Evolutionary conservation across 2,888 invertebrate genomes (phyloP).

Genomic region (Eupithecia exiguata): DNA sequence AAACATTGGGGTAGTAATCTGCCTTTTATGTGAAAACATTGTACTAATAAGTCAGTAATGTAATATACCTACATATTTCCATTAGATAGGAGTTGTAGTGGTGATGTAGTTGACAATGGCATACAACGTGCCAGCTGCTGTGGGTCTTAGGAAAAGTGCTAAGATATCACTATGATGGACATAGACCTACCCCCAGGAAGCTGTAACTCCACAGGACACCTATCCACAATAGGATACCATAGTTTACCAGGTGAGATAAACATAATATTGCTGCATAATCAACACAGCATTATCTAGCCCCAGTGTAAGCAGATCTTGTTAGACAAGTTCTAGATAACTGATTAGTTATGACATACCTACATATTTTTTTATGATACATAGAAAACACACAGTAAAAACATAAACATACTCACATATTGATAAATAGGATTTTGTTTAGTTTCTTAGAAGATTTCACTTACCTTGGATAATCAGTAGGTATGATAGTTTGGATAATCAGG

Average conservation of each 20-base stretch:
- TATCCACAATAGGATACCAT: conserved; percentile 81
- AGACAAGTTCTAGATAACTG: not conserved
- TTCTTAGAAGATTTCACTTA: not conserved
- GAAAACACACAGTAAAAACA: not conserved
- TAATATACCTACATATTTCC: conserved; percentile 10
- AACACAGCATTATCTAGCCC: not conserved
- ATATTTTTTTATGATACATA: not conserved
- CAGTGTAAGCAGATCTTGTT: not conserved
- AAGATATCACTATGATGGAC: conserved; percentile 74
- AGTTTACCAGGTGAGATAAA: conserved; percentile 68
- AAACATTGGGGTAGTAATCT: conserved; percentile 16
- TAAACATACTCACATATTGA: not conserved
- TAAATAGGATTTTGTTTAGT: not conserved
- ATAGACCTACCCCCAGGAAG: conserved; percentile 80
- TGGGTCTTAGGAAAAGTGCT: conserved; percentile 51
- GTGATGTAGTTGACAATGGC: conserved; percentile 56
- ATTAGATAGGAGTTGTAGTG: conserved; percentile 12
- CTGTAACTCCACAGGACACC: conserved; percentile 81
- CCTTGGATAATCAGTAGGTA: not conserved
- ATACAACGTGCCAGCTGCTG: conserved; percentile 48
- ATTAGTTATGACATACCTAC: not conserved
- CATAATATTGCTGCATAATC: not conserved
- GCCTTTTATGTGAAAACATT: conserved; percentile 12
- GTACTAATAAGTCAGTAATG: not conserved
- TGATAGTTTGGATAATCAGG: not conserved